phyloP scores from a whole-genome alignment of 2,797 vertebrate genomes.

The Rhabdomys pumilio region DNA sequence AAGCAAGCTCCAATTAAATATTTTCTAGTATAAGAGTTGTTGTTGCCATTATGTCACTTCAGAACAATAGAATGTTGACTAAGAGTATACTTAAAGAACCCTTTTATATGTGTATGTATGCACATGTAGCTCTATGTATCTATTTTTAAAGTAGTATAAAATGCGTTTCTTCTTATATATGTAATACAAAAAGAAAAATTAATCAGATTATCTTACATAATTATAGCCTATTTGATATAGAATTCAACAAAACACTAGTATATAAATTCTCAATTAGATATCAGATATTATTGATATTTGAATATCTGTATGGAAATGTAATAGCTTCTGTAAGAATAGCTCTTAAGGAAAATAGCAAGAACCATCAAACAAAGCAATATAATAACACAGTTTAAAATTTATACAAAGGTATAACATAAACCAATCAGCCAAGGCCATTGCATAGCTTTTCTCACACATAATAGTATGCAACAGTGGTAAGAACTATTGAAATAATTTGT shows the following conservation, averaged over 20 bases:
- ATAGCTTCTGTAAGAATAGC: not conserved
- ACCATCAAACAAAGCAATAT: not conserved
- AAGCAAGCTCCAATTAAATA: not conserved
- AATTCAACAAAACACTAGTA: not conserved
- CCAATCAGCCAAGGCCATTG: not conserved
- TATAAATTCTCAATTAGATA: not conserved
- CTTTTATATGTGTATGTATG: not conserved
- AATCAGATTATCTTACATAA: not conserved
- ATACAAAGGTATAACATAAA: not conserved
- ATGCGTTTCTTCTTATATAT: slow-evolving; percentile 20
- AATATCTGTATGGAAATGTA: slow-evolving; percentile 7
- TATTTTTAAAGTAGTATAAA: not conserved
- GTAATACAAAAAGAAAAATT: not conserved
- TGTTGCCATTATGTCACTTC: not conserved
- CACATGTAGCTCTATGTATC: not conserved
- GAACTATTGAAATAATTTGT: not conserved
- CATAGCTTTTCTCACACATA: slow-evolving; percentile 20
- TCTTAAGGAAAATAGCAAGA: not conserved
- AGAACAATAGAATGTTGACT: not conserved
- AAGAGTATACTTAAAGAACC: not conserved
- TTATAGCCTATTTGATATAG: not conserved
- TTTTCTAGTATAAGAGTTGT: not conserved
- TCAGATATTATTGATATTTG: not conserved
- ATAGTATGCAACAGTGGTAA: not conserved
- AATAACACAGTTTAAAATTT: not conserved